Evolutionary conservation across 2,113 vertebrate genomes (phyloP).

Genomic region (Nerophis ophidion): DNA sequence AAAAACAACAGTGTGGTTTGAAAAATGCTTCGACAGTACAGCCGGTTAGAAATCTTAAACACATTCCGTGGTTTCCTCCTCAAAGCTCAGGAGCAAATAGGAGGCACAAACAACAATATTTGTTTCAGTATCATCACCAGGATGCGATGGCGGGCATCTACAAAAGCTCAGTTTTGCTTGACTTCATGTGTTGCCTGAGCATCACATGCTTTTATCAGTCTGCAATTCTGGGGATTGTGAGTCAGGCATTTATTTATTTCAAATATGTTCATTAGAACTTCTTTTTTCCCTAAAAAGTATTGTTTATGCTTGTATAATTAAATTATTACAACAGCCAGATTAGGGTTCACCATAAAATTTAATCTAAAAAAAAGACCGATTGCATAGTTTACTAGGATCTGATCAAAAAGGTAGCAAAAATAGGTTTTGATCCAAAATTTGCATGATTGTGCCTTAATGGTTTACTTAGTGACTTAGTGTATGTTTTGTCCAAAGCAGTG

Average conservation of each 20-base stretch:
- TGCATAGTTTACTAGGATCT: too few species aligned
- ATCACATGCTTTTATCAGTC: not conserved
- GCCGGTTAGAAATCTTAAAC: conserved; percentile 14
- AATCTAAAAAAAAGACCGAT: too few species aligned
- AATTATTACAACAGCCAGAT: too few species aligned
- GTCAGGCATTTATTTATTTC: not conserved
- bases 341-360: too few species aligned
- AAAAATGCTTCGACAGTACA: conserved; percentile 2
- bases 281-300: not conserved
- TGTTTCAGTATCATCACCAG: conserved; percentile 14
- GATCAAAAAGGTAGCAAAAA: too few species aligned
- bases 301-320: not conserved
- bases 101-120: conserved; percentile 37
- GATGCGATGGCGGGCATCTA: not conserved
- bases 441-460: too few species aligned
- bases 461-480: too few species aligned
- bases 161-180: conserved; percentile 1
- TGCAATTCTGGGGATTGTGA: not conserved
- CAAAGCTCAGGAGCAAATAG: conserved; percentile 22
- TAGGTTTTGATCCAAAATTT: not conserved
- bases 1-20: conserved; percentile 9
- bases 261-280: not conserved
- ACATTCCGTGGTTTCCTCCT: conserved; percentile 6
- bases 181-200: conserved; percentile 3
- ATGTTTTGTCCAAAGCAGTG: too few species aligned